These are phyloP conservation scores for Apeltes quadracus DNA, from an alignment of 2,113 vertebrate genomes.

Conservation along the genomic window DNA sequence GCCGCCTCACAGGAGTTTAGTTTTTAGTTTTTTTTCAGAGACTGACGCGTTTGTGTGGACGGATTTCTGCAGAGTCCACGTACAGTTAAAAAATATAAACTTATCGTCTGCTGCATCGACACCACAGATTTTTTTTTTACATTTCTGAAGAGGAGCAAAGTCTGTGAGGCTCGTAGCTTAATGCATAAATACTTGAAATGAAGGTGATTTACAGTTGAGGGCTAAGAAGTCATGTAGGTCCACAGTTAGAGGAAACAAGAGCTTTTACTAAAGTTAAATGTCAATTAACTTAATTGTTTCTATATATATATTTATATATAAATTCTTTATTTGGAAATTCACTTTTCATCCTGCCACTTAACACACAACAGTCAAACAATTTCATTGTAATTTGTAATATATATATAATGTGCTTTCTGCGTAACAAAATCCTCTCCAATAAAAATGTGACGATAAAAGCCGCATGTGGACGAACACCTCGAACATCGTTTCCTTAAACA, in stretches of 20 bases:
- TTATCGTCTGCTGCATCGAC: conserved; percentile 35
- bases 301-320: background rate
- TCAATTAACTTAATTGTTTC: conserved; percentile 2
- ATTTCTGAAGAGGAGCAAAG: conserved; percentile 38
- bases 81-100: conserved; percentile 73
- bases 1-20: conserved; percentile 1
- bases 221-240: conserved; percentile 34
- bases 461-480: conserved; percentile 42
- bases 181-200: conserved; percentile 28
- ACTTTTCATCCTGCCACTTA: conserved; percentile 49
- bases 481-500: conserved; percentile 65
- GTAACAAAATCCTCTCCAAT: background rate
- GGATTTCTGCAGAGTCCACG: conserved; percentile 57
- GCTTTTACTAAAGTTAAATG: conserved; percentile 12
- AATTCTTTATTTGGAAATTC: conserved; percentile 36
- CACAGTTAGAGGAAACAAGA: conserved; percentile 10
- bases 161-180: conserved; percentile 41
- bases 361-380: conserved; percentile 52
- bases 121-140: conserved; percentile 37
- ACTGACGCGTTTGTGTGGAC: conserved; percentile 6
- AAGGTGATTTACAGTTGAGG: conserved; percentile 21
- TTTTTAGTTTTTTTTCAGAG: background rate
- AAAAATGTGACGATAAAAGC: conserved; percentile 27
- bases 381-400: conserved; percentile 26
- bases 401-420: conserved; percentile 44